phyloP scores from a whole-genome alignment of 1,140 invertebrate species.

The Cardiocondyla obscurior region DNA sequence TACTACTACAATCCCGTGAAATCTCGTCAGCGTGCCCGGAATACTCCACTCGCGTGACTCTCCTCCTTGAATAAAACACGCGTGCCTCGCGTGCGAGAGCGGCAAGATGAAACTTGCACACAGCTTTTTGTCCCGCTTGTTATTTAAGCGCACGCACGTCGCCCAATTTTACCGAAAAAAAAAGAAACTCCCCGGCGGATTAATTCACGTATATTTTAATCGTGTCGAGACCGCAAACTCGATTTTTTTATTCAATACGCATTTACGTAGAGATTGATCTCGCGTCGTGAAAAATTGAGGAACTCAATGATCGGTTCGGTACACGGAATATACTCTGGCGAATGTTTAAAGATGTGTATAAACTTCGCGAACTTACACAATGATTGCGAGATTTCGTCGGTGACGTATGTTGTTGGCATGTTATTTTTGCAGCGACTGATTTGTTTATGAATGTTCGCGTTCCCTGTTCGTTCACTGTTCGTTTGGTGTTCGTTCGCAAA shows the following conservation, averaged over 20 bases:
- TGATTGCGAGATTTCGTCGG: no score
- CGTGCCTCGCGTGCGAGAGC: constrained; percentile 35
- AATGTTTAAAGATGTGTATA: no score
- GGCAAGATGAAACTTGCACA: constrained; percentile 44
- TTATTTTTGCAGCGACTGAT: no score
- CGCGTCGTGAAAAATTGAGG: not conserved
- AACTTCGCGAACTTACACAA: no score
- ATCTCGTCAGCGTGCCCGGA: constrained; percentile 25
- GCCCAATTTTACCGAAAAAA: not conserved
- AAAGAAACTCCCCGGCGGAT: not conserved
- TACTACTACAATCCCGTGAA: constrained; percentile 56
- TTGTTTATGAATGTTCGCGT: no score
- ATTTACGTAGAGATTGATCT: not conserved
- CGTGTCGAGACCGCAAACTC: not conserved
- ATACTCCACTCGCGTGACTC: constrained; percentile 29
- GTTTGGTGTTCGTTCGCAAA: no score
- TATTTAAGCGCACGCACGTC: not conserved
- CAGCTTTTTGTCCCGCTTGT: constrained; percentile 41
- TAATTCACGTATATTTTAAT: not conserved
- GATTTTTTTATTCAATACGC: not conserved
- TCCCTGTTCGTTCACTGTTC: no score
- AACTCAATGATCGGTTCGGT: not conserved
- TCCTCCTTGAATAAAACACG: constrained; percentile 37
- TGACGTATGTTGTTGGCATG: no score
- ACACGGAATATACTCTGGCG: no score